Evolutionary conservation across 2,113 vertebrate genomes (phyloP).

Genomic region (Notothenia rossii): DNA sequence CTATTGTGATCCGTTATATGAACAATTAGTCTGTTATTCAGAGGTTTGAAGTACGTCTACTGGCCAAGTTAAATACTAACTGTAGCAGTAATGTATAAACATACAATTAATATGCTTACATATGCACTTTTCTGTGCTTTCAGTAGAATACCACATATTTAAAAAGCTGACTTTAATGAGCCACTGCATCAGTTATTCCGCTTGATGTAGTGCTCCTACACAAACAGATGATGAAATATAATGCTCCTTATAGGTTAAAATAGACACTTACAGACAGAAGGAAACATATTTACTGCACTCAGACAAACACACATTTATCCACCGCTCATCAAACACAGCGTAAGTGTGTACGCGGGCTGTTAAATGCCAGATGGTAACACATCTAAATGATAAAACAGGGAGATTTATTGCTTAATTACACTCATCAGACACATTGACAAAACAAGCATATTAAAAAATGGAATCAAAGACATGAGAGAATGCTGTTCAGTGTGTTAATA

Average conservation of each 20-base stretch:
- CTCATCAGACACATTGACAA: slow-evolving; percentile 27
- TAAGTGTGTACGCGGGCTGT: not conserved
- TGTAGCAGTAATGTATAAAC: not conserved
- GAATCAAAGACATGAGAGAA: slow-evolving; percentile 20
- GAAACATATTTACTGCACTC: not conserved
- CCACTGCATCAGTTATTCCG: slow-evolving; percentile 19
- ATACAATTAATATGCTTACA: not conserved
- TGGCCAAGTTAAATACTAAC: not conserved
- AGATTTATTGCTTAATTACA: slow-evolving; percentile 44
- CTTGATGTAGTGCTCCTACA: slow-evolving; percentile 25
- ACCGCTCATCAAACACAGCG: not conserved
- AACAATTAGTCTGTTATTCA: not conserved
- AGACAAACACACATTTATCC: not conserved
- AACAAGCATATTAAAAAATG: slow-evolving; percentile 32
- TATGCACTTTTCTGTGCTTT: not conserved
- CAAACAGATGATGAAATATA: slow-evolving; percentile 33
- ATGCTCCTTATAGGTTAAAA: slow-evolving; percentile 13
- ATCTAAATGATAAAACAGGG: slow-evolving; percentile 44
- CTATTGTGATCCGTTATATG: not conserved
- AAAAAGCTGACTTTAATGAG: slow-evolving; percentile 25
- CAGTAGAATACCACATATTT: slow-evolving; percentile 1
- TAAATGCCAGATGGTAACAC: slow-evolving; percentile 41
- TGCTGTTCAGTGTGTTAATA: slow-evolving; percentile 6
- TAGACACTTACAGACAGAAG: not conserved
- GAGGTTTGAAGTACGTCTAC: not conserved